Percentiles rank a stretch among this genome's conserved stretches.
Conservation (phyloP, 2,797 vertebrate genomes). For the Schizopygopsis malacanthus region DNA sequence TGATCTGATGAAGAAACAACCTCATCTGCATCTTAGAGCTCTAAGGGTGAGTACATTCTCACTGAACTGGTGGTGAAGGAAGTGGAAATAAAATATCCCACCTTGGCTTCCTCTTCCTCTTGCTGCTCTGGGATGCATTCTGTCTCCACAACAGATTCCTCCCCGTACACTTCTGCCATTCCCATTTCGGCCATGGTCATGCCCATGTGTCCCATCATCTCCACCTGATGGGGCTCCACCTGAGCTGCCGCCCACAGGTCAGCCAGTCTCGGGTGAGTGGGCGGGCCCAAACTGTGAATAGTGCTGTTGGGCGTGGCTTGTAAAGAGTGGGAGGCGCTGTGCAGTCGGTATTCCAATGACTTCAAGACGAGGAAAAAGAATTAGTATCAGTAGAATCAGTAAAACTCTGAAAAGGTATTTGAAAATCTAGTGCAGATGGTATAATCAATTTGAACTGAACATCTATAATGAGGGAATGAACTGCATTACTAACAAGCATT, state of each 20-base stretch:
- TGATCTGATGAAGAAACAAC: neutral
- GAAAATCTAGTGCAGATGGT: neutral
- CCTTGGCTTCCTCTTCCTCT: slow-evolving; percentile 76
- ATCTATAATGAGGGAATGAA: neutral
- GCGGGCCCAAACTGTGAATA: slow-evolving; percentile 79
- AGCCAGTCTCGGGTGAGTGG: slow-evolving; percentile 84
- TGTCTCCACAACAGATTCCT: slow-evolving; percentile 80
- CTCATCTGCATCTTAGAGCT: neutral
- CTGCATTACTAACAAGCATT: neutral
- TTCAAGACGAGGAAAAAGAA: slow-evolving; percentile 46
- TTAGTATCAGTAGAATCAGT: neutral
- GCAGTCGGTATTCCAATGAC: slow-evolving; percentile 77
- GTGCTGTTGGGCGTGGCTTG: slow-evolving; percentile 84
- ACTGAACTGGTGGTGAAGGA: neutral
- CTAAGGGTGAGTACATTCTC: neutral
- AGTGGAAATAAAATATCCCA: slow-evolving; percentile 22
- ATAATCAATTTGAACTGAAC: neutral
- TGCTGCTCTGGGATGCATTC: slow-evolving; percentile 78
- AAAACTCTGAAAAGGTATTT: neutral
- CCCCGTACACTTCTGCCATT: slow-evolving; percentile 72
- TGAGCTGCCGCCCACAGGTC: slow-evolving; percentile 87
- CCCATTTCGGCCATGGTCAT: slow-evolving; percentile 81
- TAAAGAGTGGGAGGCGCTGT: slow-evolving; percentile 79
- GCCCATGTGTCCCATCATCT: slow-evolving; percentile 81
- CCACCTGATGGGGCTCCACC: slow-evolving; percentile 78